Evolutionary conservation across 2,113 vertebrate species (phyloP), one percentile per base, ranked within the genome.

Genomic region (Microtus pennsylvanicus): DNA sequence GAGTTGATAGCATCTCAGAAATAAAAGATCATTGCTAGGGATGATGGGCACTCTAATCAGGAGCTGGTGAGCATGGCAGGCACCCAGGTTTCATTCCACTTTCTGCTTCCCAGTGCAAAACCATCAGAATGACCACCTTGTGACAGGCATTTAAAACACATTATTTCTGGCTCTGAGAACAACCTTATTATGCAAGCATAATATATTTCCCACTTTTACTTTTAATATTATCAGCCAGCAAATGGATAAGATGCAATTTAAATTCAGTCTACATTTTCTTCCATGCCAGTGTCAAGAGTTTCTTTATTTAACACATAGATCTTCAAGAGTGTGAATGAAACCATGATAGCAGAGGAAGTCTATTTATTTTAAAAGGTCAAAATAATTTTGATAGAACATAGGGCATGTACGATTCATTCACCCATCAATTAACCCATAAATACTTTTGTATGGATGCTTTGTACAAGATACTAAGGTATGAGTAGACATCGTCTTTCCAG

Each of bases 101-200:
- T 90, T 80, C 92, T 87, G 35, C 13, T 78, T 90, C 38, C 35
- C 92, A 94, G 47, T 94, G 74, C 13, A 58, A 78, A 93, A 94
- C 38, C 2, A 92, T 77, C 67, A 81, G 13, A 92, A 88, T 82
- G 33, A 17, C 21, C 93, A 47, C 7, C 70, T 14, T 55, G 47
- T 83, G 91, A 78, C 22, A 89, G 30, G 5, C 4, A 94, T 91
- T 93, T 90, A 90, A 93, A 94, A 74, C 7, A 80, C 38, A 78
- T 87, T 86, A 94, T 91, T 97, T 95, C n/a, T 95, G 35, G 10
- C 30, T 75, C 70, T 91, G 65, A 93, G 50, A 96, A 88, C 28
- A 92, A 42, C 2, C 13, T 72, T 90, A 83, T 10, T 63, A 26
- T 33, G 7, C n/a, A 83, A 78, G 45, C 58, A 75, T 88, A 50